A percentile compares a stretch with the other conserved stretches of the same genome.
Evolutionary conservation across 2,888 invertebrate genomes (phyloP).

Genomic region (Cantharis flavilabris): DNA sequence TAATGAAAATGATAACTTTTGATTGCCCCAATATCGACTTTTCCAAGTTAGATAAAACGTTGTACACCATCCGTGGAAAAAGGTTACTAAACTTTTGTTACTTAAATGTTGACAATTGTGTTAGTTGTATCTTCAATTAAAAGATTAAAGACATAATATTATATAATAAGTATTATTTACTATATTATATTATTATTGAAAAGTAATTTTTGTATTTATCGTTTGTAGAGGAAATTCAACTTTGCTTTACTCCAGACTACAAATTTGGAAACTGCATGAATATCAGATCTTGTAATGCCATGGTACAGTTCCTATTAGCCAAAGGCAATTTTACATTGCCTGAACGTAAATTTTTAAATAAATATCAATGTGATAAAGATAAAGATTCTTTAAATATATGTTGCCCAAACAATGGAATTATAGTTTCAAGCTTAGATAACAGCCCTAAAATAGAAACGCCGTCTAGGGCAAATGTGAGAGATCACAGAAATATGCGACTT

Average conservation of each 20-base stretch:
- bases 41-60: too few relatives aligned
- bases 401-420: neutral
- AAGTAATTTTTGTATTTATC: neutral
- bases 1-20: too few relatives aligned
- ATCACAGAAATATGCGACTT: neutral
- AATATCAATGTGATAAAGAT: neutral
- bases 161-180: too few relatives aligned
- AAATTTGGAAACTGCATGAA: neutral
- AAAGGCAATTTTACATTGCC: neutral
- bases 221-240: neutral
- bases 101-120: too few relatives aligned
- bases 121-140: too few relatives aligned
- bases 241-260: neutral
- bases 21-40: too few relatives aligned
- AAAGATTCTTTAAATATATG: neutral
- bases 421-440: neutral
- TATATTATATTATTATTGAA: too few relatives aligned
- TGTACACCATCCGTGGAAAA: too few relatives aligned
- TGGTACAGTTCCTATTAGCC: neutral
- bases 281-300: neutral
- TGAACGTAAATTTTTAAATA: neutral
- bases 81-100: too few relatives aligned
- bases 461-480: neutral
- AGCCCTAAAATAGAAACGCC: neutral
- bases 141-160: too few relatives aligned